Base-by-base conservation (phyloP, 2,113 vertebrate species). In the Silurus glanis region DNA sequence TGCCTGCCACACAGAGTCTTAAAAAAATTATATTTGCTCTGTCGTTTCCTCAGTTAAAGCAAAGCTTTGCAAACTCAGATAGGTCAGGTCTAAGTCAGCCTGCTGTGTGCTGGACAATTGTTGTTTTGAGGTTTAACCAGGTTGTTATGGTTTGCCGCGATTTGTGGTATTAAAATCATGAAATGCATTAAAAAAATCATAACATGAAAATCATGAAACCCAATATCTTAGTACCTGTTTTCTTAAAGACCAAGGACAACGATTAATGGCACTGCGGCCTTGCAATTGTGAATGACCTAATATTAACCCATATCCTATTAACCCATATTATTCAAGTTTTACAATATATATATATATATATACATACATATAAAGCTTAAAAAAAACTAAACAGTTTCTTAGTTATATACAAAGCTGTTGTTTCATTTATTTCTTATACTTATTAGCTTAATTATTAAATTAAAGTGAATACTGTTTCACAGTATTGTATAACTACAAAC, bases 21-120 rank as follows among this genome's bases (percentile, higher is more conserved):
- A 13, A 75, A 87, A 89, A 84, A 86, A 61, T 14, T 88, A 85
- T 83, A 88, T 89, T 91, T 90, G 61, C 72, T 80, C 83, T 82
- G 28, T 87, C 84, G 8, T 88, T 66, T 66, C 56, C 6, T 7
- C n/a, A 81, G 74, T 49, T 56, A 75, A 17, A 87, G 85, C 71
- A 37, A 88, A 88, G 69, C 81, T 64, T 83, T 62, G 84, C 84
- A 83, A 89, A 88, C 55, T 76, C 82, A 76, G 83, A 82, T 85
- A 83, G 47, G 56, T 56, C 79, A 49, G 55, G 58, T 72, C 72
- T 84, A 37, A 53, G 79, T n/a, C 71, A 71, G 71, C 67, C 62
- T n/a, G 37, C 37, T 37, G 37, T 37, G 79, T 21, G 69, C 69
- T 37, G 59, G 80, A 66, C 49, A 5, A 25, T 67, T 53, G 13